These are phyloP conservation scores for Venturia canescens DNA, from an alignment of 1,140 invertebrate species.

Conservation along the genomic window DNA sequence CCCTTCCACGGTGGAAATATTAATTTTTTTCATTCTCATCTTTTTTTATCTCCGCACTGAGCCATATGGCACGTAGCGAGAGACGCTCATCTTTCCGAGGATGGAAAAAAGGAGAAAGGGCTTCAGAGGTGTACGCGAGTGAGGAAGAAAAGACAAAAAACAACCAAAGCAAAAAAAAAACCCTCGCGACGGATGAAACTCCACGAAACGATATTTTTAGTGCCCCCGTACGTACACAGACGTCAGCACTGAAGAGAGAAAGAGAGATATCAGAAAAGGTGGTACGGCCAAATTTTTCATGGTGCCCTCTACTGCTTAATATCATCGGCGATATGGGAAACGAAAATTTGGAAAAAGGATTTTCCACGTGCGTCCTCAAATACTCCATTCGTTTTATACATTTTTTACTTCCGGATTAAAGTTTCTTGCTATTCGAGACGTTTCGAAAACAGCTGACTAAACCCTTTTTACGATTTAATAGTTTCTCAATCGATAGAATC, in stretches of 20 bases:
- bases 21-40: slow-evolving; percentile 48
- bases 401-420: not conserved
- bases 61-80: slow-evolving; percentile 39
- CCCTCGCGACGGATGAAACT: slow-evolving; percentile 20
- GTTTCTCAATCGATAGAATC: too few relatives aligned
- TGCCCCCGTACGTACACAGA: not conserved
- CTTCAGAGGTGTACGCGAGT: not conserved
- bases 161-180: slow-evolving; percentile 31
- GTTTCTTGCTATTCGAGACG: not conserved
- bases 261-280: slow-evolving; percentile 11
- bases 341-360: slow-evolving; percentile 19
- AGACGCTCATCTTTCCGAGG: slow-evolving; percentile 35
- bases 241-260: not conserved
- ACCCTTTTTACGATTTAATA: slow-evolving; percentile 1
- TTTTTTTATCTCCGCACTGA: slow-evolving; percentile 36
- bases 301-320: not conserved
- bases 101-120: slow-evolving; percentile 28
- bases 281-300: slow-evolving; percentile 21
- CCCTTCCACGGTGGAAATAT: slow-evolving; percentile 39
- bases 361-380: not conserved
- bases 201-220: slow-evolving; percentile 41
- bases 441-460: slow-evolving; percentile 19
- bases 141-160: not conserved
- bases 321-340: slow-evolving; percentile 13
- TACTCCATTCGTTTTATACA: not conserved